A percentile compares a stretch with the other conserved stretches of the same genome.
phyloP scores from a whole-genome alignment of 2,888 invertebrate genomes.

The Penaeus monodon region DNA sequence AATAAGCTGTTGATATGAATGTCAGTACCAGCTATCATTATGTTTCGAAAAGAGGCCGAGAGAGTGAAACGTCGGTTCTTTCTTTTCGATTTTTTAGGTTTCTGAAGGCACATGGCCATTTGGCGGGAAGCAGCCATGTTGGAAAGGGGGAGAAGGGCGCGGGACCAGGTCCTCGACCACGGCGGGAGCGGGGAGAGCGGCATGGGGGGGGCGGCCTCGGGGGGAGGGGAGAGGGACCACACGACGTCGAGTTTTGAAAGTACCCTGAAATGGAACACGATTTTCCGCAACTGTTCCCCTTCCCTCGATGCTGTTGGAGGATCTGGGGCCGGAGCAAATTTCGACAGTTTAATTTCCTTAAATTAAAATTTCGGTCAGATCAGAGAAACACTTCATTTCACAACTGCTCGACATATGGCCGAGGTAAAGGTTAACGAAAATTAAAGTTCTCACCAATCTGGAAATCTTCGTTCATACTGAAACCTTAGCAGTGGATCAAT shows the following conservation, averaged over 20 bases:
- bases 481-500: slow-evolving; percentile 43
- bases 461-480: slow-evolving; percentile 29
- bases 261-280: not conserved
- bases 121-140: slow-evolving; percentile 53
- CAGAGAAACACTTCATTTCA: too few species aligned
- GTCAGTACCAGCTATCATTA: not conserved
- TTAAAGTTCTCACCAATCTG: not conserved
- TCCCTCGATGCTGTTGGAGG: too few species aligned
- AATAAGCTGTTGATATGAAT: not conserved
- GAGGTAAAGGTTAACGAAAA: too few species aligned
- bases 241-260: slow-evolving; percentile 14
- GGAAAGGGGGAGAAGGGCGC: slow-evolving; percentile 10
- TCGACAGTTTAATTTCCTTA: too few species aligned
- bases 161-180: too few species aligned
- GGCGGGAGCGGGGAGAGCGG: not conserved
- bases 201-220: not conserved
- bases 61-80: not conserved
- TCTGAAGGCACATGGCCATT: slow-evolving; percentile 29
- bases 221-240: not conserved
- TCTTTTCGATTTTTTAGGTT: not conserved
- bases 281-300: too few species aligned
- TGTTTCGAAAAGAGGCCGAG: not conserved
- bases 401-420: too few species aligned
- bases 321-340: too few species aligned
- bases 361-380: too few species aligned